phyloP scores from a whole-genome alignment of 2,797 vertebrate genomes.

The Microcaecilia unicolor region DNA sequence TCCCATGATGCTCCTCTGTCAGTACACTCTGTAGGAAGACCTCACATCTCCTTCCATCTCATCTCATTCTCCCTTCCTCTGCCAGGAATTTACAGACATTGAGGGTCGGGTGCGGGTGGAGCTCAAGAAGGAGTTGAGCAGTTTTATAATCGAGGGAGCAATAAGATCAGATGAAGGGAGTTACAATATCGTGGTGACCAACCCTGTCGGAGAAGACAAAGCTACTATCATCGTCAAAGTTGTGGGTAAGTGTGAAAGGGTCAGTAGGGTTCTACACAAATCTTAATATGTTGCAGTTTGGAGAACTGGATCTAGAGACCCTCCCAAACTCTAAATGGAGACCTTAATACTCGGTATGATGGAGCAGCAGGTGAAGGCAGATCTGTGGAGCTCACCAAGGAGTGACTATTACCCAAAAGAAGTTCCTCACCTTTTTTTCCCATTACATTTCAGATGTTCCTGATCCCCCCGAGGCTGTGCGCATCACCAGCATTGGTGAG shows the following conservation, averaged over 20 bases:
- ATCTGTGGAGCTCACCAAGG: too few relatives aligned
- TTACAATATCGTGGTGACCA: conserved; percentile 73
- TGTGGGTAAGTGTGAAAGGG: conserved; percentile 62
- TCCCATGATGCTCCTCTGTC: too few relatives aligned
- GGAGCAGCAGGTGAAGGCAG: too few relatives aligned
- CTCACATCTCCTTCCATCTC: too few relatives aligned
- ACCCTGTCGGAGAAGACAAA: conserved; percentile 71
- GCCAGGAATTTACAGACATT: conserved; percentile 44
- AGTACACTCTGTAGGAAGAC: too few relatives aligned
- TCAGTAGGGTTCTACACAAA: neutral
- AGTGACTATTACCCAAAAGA: too few relatives aligned
- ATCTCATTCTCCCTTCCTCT: too few relatives aligned
- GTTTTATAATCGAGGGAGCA: conserved; percentile 79
- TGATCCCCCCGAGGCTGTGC: conserved; percentile 68
- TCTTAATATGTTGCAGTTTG: neutral
- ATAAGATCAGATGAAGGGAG: conserved; percentile 60
- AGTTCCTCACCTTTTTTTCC: too few relatives aligned
- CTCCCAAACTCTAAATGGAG: too few relatives aligned
- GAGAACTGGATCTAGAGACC: too few relatives aligned
- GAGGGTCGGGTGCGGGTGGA: conserved; percentile 72
- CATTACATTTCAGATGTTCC: conserved; percentile 70
- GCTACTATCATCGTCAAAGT: conserved; percentile 63
- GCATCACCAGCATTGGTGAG: conserved; percentile 71
- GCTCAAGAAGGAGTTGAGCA: conserved; percentile 55
- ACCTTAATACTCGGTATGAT: too few relatives aligned